Percentiles rank a stretch among this genome's conserved stretches.
phyloP scores from a whole-genome alignment of 2,113 vertebrate genomes.

The Perognathus longimembris region DNA sequence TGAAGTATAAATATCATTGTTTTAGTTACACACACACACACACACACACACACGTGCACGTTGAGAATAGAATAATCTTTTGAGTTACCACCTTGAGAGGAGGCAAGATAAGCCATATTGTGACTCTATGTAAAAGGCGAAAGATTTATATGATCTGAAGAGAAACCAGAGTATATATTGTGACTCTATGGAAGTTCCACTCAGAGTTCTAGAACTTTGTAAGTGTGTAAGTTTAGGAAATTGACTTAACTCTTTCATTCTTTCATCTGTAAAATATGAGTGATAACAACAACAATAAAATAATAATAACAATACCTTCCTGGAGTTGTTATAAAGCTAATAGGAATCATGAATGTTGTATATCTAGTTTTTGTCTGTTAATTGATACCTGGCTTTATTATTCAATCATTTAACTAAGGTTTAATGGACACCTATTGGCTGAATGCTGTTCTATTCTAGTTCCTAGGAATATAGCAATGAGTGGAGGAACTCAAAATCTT shows the following conservation, averaged over 20 bases:
- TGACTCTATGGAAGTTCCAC: not conserved
- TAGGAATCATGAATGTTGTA: not conserved
- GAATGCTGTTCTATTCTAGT: slow-evolving; percentile 5
- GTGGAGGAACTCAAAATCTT: slow-evolving; percentile 15
- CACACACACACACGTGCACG: not conserved
- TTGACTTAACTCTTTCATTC: not conserved
- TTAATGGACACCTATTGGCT: not conserved
- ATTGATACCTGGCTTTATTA: not conserved
- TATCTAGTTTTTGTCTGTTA: slow-evolving; percentile 20
- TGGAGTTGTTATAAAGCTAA: not conserved
- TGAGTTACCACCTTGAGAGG: not conserved
- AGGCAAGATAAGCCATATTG: not conserved
- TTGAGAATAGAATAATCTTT: slow-evolving; percentile 20
- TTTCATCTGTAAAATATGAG: slow-evolving; percentile 28
- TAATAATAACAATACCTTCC: not conserved
- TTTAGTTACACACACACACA: not conserved
- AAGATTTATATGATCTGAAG: too few species aligned
- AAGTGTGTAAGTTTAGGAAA: slow-evolving; percentile 28
- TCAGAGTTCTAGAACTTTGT: not conserved
- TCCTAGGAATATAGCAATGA: not conserved
- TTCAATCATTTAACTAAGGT: slow-evolving; percentile 37
- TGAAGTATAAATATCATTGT: slow-evolving; percentile 23
- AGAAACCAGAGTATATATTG: not conserved
- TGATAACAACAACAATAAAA: not conserved
- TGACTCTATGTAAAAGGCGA: too few species aligned